Conservation (phyloP, 2,797 vertebrate species). For the Bucorvus abyssinicus region DNA sequence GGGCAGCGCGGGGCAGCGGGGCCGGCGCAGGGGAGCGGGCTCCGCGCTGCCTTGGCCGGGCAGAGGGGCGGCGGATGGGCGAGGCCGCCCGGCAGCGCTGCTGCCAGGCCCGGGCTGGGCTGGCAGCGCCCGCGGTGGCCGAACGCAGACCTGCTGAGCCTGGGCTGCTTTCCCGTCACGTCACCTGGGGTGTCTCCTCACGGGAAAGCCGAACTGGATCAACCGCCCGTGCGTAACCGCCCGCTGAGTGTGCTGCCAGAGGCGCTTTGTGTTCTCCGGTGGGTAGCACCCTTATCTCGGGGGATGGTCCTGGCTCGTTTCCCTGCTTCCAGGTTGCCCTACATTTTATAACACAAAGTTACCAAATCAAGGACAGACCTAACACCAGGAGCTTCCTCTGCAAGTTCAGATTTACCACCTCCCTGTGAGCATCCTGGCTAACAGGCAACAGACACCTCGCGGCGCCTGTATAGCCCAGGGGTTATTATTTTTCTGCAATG, state of each 20-base stretch:
- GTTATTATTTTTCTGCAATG: neutral
- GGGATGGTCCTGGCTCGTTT: neutral
- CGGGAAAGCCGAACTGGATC: neutral
- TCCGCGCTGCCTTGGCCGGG: neutral
- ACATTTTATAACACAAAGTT: neutral
- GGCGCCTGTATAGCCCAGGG: neutral
- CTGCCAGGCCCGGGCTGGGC: neutral
- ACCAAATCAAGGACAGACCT: neutral
- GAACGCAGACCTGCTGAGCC: neutral
- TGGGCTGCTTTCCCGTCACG: neutral
- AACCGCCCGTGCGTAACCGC: neutral
- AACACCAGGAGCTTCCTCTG: neutral
- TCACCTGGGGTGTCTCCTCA: neutral
- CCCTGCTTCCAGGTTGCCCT: neutral
- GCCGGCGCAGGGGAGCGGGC: too few relatives aligned
- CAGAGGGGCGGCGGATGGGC: accelerated
- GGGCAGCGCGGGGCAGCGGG: neutral
- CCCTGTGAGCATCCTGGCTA: neutral
- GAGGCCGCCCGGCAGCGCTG: neutral
- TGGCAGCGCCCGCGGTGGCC: neutral
- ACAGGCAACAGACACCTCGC: neutral
- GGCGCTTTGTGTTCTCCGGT: neutral
- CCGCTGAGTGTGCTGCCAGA: neutral
- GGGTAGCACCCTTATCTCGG: neutral
- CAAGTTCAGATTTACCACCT: neutral